phyloP scores from a whole-genome alignment of 2,113 vertebrate genomes.

The Chitala chitala region DNA sequence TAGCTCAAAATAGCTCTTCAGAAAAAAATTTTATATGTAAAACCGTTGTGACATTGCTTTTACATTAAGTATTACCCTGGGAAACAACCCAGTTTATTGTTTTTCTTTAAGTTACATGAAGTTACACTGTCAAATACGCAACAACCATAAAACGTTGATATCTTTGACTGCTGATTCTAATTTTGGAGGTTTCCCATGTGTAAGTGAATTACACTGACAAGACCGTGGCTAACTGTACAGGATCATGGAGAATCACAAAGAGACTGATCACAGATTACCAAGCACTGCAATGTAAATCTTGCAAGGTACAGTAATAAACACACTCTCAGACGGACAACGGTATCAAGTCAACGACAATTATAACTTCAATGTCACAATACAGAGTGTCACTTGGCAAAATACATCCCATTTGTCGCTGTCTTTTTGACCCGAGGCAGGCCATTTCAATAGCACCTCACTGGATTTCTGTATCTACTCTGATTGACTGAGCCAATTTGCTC shows the following conservation, averaged over 20 bases:
- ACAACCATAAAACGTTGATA: neutral
- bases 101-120: neutral
- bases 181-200: neutral
- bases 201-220: neutral
- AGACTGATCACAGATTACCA: constrained; percentile 18
- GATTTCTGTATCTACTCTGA: neutral
- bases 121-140: neutral
- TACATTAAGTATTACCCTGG: neutral
- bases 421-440: constrained; percentile 15
- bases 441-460: constrained; percentile 32
- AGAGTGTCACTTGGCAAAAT: constrained; percentile 1
- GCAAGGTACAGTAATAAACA: constrained; percentile 9
- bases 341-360: constrained; percentile 11
- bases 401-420: neutral
- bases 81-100: neutral
- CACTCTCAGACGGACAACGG: constrained; percentile 12
- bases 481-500: neutral
- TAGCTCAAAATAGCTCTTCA: neutral
- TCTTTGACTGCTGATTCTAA: too few species aligned
- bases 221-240: neutral
- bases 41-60: neutral
- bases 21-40: constrained; percentile 13
- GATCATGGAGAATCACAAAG: neutral
- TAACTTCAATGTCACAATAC: constrained; percentile 22
- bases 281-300: constrained; percentile 11